Base-by-base conservation (phyloP, 2,797 vertebrate genomes). In the Pseudochirops corinnae region DNA sequence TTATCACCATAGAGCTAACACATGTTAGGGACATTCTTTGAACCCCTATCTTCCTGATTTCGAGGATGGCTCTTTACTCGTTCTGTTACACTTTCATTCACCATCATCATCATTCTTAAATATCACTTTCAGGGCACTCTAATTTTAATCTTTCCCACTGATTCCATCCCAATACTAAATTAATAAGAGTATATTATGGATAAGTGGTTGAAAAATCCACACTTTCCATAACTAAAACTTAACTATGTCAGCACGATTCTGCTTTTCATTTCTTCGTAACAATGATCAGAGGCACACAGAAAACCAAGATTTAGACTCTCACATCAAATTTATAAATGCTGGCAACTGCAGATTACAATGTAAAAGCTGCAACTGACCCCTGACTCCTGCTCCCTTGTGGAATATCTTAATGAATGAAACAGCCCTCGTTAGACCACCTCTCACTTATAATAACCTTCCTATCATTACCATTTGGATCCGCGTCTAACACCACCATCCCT, bases 391-490 rank as follows among this genome's bases (percentile, higher is more conserved):
- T 46, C n/a, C 56, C 60, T 21, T 12, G 74, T 55, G 52, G 31
- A 62, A 10, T 53, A 92, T 56, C 90, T 50, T 56, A 87, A 93
- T 56, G 18, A 56, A 87, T 28, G 55, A 33, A 93, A 93, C 39
- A 87, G 46, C 21, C 16, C 74, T 50, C 39, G 39, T 50, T 50
- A 87, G 24, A 33, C 56, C 26, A 57, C 14, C 58, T 87, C 74
- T 50, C 74, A 26, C 39, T 91, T 58, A 60, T 93, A 96, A 92
- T 94, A 82, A 94, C 60, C 57, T 92, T 90, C 92, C 91, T 56
- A 97, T 91, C 55, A 93, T 58, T 91, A 55, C 56, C 87, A 67
- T 93, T 93, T 93, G 87, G 57, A 39, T 90, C 94, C 94, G 33
- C 90, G 58, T 60, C 62, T 94, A 93, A 62, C 82, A 74, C 33